Evolutionary conservation across 2,113 vertebrate genomes (phyloP), one percentile per base, ranked within the genome.

Genomic region (Chlorocebus sabaeus): DNA sequence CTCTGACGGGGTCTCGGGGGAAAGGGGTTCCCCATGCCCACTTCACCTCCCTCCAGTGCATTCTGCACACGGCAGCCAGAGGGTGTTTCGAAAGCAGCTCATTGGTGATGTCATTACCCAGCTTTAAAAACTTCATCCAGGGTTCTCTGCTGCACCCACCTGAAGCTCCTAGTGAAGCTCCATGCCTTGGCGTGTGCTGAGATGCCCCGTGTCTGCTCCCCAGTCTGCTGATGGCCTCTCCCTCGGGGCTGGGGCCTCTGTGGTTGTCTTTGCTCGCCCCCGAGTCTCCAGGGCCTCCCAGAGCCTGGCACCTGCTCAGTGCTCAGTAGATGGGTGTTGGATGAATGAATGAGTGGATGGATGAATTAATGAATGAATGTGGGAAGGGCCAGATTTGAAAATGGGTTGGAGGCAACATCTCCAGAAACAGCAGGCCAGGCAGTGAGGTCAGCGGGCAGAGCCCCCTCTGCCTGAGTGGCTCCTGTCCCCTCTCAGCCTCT

Each of bases 1-100:
- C 35, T 38, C 20, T 38, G 35, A 12, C 1, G 3, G 22, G 5
- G 1, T 57, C 35, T 25, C 1, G 0, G 78, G 38, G 20, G 52
- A 55, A 8, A 50, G 76, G n/a, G 17, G 4, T 11, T 18, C 22
- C 76, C 79, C 12, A 16, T 1, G 35, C 6, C 79, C 12, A 7
- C 23, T 57, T n/a, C 18, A 48, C 45, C 45, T 50, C 45, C 45
- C 50, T 50, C 17, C 32, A 17, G 10, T 48, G 16, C 4, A 16
- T 32, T 78, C 75, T 16, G 7, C 2, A 20, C 76, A 50, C 0
- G 3, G 40, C 35, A 72, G 38, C 11, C 23, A 25, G 45, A 18
- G 13, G 23, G 40, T 27, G 43, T 20, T 79, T 50, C 9, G 1
- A 50, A 79, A 50, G 32, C 30, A 32, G 16, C 76, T 45, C 30